Evolutionary conservation across 2,113 vertebrate genomes (phyloP).

Genomic region (Alligator sinensis): DNA sequence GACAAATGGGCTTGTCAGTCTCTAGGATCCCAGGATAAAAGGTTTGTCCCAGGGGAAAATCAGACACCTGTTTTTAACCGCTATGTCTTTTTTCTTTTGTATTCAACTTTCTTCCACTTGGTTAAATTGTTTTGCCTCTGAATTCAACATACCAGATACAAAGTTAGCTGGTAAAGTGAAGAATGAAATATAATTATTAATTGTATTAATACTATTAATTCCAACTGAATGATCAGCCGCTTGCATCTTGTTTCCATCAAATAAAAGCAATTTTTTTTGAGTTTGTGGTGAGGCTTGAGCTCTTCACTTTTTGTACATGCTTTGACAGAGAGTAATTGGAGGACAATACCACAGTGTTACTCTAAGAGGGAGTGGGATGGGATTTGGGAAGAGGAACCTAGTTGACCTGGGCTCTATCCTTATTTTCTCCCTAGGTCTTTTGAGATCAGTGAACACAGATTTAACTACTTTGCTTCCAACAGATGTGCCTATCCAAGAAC

Average conservation of each 20-base stretch:
- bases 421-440: background rate
- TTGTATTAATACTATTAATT: background rate
- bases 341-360: conserved; percentile 18
- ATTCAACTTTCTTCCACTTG: background rate
- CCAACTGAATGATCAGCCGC: background rate
- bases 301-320: background rate
- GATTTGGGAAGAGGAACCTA: conserved; percentile 20
- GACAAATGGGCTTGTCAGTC: too few species aligned
- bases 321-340: conserved; percentile 19
- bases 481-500: background rate
- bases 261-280: background rate
- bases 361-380: background rate
- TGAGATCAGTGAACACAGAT: background rate
- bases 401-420: background rate
- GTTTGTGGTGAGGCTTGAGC: background rate
- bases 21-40: too few species aligned
- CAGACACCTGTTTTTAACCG: too few species aligned
- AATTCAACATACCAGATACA: background rate
- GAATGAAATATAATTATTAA: background rate
- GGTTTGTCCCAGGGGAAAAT: too few species aligned
- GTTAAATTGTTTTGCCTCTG: background rate
- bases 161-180: background rate
- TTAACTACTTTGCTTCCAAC: background rate
- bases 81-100: background rate
- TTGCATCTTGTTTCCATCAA: conserved; percentile 1